phyloP scores from a whole-genome alignment of 2,888 invertebrate species.

The Ichneumoninae sp. region DNA sequence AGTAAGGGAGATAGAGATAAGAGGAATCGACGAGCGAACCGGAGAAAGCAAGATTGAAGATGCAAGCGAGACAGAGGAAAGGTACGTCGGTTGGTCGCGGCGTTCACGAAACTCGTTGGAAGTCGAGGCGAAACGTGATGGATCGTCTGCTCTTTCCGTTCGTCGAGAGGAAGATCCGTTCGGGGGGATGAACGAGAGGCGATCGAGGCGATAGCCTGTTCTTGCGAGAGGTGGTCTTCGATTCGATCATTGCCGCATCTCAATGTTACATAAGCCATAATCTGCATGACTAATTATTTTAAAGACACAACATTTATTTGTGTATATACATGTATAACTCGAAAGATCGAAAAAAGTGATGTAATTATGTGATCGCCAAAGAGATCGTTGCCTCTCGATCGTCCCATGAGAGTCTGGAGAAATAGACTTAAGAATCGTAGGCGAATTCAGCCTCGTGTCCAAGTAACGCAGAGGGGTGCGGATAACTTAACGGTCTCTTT shows the following conservation, averaged over 20 bases:
- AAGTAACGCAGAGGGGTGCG: conserved; percentile 1
- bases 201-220: conserved; percentile 33
- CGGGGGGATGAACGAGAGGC: conserved; percentile 15
- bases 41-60: conserved; percentile 63
- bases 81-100: conserved; percentile 40
- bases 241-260: background rate
- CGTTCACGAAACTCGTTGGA: conserved; percentile 65
- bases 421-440: conserved; percentile 2
- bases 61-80: conserved; percentile 59
- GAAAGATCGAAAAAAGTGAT: background rate
- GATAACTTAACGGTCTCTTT: conserved; percentile 20
- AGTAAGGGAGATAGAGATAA: conserved; percentile 33
- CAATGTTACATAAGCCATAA: background rate
- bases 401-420: conserved; percentile 15
- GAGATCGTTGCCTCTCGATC: background rate
- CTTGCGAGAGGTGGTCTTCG: conserved; percentile 25
- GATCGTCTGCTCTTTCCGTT: conserved; percentile 60
- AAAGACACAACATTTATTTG: background rate
- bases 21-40: conserved; percentile 48
- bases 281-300: background rate
- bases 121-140: conserved; percentile 59
- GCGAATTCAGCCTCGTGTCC: conserved; percentile 28
- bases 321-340: background rate
- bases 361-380: background rate
- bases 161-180: conserved; percentile 42